Evolutionary conservation across 2,888 invertebrate species (phyloP).

Genomic region (Nephrotoma flavescens): DNA sequence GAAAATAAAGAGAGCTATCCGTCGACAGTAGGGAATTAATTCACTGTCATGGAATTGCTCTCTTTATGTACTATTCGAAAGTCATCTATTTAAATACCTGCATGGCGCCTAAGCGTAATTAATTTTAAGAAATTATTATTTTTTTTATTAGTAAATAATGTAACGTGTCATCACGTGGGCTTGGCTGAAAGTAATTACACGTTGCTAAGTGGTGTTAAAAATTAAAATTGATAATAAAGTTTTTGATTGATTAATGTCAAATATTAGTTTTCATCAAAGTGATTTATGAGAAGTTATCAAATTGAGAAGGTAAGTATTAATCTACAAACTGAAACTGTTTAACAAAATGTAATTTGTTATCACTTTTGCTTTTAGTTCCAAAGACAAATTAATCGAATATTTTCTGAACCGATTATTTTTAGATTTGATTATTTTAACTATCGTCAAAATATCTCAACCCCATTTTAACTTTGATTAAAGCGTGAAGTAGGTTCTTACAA

Average conservation of each 20-base stretch:
- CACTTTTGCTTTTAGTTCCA: no score
- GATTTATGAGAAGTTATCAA: no score
- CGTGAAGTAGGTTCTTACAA: no score
- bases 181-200: not conserved
- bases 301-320: no score
- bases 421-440: no score
- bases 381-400: no score
- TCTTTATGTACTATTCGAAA: slow-evolving; percentile 87
- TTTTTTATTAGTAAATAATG: not conserved
- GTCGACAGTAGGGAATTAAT: slow-evolving; percentile 93
- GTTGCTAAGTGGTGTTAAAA: not conserved
- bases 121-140: not conserved
- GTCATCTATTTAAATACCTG: slow-evolving; percentile 27
- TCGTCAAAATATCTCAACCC: no score
- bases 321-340: no score
- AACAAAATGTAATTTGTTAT: no score
- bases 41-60: slow-evolving; percentile 99
- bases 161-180: not conserved
- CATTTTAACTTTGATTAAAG: no score
- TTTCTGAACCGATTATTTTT: no score
- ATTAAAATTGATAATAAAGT: not conserved
- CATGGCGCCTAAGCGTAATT: not conserved
- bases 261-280: not conserved
- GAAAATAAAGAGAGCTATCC: slow-evolving; percentile 99
- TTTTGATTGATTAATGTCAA: not conserved